These are phyloP conservation scores for Ochropacha duplaris DNA, from an alignment of 2,888 invertebrate genomes.

Conservation along the genomic window DNA sequence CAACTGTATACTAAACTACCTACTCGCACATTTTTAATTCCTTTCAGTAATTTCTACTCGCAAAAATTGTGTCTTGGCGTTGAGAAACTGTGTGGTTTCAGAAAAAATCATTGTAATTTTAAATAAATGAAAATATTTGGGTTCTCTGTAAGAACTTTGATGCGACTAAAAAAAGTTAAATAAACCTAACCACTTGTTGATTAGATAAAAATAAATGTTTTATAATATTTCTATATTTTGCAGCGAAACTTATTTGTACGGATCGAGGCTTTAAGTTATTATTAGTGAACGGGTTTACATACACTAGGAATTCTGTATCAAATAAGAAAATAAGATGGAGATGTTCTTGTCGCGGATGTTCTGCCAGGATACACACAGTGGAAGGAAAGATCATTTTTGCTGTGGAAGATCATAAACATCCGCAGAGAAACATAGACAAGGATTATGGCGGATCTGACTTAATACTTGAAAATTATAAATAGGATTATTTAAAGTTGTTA, in stretches of 20 bases:
- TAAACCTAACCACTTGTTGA: no score
- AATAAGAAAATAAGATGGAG: conserved; percentile 41
- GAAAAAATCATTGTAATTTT: no score
- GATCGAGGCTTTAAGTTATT: conserved; percentile 29
- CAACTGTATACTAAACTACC: no score
- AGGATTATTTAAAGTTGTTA: background rate
- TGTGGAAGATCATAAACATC: conserved; percentile 17
- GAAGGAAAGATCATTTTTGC: conserved; percentile 17
- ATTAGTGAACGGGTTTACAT: conserved; percentile 33
- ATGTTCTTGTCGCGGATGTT: conserved; percentile 35
- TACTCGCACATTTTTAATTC: no score
- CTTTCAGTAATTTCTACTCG: no score
- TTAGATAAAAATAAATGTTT: background rate
- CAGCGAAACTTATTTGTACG: conserved; percentile 20
- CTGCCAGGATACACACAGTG: conserved; percentile 41
- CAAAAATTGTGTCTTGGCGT: no score
- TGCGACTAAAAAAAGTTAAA: no score
- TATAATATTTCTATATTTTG: conserved; percentile 9
- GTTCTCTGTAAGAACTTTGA: no score
- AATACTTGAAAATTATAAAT: background rate
- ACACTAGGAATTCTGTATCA: conserved; percentile 25
- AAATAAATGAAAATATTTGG: no score
- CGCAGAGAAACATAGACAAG: background rate
- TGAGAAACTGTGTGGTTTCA: no score
- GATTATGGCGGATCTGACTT: background rate